Percentiles rank a stretch among this genome's conserved stretches.
phyloP scores from a whole-genome alignment of 30 jellyfish, hydroid and myxozoan genomes.

The Morbakka virulenta region DNA sequence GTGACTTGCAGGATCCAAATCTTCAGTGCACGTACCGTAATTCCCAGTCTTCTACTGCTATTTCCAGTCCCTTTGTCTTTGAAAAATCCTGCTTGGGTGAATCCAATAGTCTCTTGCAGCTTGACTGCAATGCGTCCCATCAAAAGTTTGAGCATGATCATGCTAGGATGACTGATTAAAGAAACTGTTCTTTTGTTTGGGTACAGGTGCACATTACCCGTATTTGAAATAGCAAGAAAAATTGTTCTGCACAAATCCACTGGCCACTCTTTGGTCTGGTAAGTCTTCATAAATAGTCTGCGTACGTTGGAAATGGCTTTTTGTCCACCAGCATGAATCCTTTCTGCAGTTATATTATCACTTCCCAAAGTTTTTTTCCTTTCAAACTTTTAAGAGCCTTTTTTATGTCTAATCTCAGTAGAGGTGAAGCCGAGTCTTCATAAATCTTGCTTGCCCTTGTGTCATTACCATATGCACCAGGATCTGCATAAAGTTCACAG shows the following conservation, averaged over 20 bases:
- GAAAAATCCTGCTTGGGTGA: too few species aligned
- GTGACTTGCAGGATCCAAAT: too few species aligned
- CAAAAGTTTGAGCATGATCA: conserved; percentile 20
- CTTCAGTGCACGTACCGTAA: too few species aligned
- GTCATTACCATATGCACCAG: too few species aligned
- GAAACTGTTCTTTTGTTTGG: conserved; percentile 37
- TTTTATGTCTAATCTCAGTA: neutral
- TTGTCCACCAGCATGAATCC: neutral
- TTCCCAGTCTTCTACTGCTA: too few species aligned
- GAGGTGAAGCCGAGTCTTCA: conserved; percentile 36
- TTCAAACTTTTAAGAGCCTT: conserved; percentile 28
- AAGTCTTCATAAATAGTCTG: conserved; percentile 8
- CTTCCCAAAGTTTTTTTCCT: conserved; percentile 15
- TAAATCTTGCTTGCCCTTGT: too few species aligned
- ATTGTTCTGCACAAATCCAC: conserved; percentile 20
- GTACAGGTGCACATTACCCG: conserved; percentile 19
- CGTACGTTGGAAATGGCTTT: neutral
- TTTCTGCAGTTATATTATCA: conserved; percentile 21
- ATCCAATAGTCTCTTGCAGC: neutral
- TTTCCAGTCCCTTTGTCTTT: too few species aligned
- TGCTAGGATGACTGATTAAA: conserved; percentile 25
- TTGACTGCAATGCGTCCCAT: conserved; percentile 3
- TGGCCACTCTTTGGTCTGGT: conserved; percentile 13
- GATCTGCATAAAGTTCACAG: too few species aligned
- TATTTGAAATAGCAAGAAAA: conserved; percentile 28